Conservation (phyloP, 2,113 vertebrate species). For the Sialia sialis region DNA sequence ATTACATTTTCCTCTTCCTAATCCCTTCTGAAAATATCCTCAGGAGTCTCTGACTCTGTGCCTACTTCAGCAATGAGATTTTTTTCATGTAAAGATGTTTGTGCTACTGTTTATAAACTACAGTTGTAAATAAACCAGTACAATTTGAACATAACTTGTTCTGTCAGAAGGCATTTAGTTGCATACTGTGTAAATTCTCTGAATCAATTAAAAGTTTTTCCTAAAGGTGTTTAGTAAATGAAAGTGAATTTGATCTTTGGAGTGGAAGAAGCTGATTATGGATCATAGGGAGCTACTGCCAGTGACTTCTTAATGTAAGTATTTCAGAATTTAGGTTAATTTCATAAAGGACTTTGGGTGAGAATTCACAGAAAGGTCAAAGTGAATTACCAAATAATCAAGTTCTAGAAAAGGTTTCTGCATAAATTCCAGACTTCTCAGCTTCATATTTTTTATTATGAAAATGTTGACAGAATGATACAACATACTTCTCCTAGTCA, state of each 20-base stretch:
- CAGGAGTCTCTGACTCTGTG: conserved; percentile 63
- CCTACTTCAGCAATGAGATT: conserved; percentile 70
- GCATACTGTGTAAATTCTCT: background rate
- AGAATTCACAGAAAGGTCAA: background rate
- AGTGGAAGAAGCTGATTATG: background rate
- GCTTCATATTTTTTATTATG: background rate
- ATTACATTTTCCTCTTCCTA: conserved; percentile 61
- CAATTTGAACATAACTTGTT: conserved; percentile 70
- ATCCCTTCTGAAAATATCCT: conserved; percentile 54
- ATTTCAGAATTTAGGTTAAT: background rate
- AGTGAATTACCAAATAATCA: background rate
- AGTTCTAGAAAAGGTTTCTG: background rate
- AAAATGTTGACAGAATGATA: background rate
- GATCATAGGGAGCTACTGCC: background rate
- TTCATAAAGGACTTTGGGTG: background rate
- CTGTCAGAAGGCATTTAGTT: conserved; percentile 2
- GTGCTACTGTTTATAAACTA: conserved; percentile 81
- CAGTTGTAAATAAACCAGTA: conserved; percentile 80
- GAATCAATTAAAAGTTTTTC: background rate
- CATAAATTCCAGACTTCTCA: background rate
- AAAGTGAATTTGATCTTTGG: background rate
- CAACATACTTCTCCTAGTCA: background rate
- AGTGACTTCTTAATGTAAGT: background rate
- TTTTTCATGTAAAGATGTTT: conserved; percentile 77
- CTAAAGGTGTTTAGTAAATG: background rate